A percentile compares a stretch with the other conserved stretches of the same genome.
Evolutionary conservation across 2,113 vertebrate species (phyloP).

Genomic region (Phalacrocorax brasilianus): DNA sequence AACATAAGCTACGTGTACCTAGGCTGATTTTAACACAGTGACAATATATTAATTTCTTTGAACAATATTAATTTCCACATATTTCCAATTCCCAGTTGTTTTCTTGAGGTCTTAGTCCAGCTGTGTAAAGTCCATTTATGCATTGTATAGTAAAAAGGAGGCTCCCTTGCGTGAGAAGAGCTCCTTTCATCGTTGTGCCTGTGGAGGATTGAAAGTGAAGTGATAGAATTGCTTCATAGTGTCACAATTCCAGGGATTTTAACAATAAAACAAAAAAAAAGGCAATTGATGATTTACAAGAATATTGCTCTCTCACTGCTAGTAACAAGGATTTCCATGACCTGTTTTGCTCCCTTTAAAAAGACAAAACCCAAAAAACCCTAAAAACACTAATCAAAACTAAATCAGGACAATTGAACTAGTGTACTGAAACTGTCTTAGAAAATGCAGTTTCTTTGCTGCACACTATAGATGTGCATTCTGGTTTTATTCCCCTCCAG

Average conservation of each 20-base stretch:
- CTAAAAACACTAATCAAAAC: not conserved
- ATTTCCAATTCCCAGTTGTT: not conserved
- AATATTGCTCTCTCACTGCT: not conserved
- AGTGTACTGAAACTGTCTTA: not conserved
- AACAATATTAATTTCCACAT: not conserved
- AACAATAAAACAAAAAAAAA: not conserved
- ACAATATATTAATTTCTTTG: not conserved
- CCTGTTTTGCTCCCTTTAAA: not conserved
- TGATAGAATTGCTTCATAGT: not conserved
- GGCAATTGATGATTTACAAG: not conserved
- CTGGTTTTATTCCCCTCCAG: conserved; percentile 62
- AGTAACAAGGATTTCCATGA: not conserved
- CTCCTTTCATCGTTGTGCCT: not conserved
- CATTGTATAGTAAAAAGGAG: not conserved
- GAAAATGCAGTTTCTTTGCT: conserved; percentile 14
- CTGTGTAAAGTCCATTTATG: not conserved
- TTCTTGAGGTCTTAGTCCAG: not conserved
- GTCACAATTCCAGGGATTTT: not conserved
- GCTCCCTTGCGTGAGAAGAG: not conserved
- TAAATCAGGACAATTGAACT: conserved; percentile 27
- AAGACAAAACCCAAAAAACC: not conserved
- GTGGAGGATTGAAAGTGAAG: conserved; percentile 30
- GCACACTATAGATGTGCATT: conserved; percentile 5
- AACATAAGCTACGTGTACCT: not conserved
- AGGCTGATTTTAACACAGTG: not conserved